Evolutionary conservation across 2,113 vertebrate species (phyloP).

Genomic region (Stigmatopora argus): DNA sequence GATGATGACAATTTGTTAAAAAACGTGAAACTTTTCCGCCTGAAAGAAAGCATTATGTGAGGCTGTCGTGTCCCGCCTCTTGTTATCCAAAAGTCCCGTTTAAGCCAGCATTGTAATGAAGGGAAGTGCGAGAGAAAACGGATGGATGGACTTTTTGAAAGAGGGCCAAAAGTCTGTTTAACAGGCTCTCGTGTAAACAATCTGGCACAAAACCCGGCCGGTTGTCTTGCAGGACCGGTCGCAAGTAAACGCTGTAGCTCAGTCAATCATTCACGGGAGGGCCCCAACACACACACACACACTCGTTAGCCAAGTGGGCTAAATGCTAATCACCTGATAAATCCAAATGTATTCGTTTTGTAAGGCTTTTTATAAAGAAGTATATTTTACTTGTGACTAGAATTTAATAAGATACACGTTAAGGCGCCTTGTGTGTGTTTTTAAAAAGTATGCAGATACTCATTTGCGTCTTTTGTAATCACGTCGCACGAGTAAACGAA

Average conservation of each 20-base stretch:
- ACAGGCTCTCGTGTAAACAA: background rate
- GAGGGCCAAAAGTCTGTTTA: background rate
- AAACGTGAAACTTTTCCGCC: too few species aligned
- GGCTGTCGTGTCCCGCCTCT: too few species aligned
- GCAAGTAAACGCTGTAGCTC: constrained; percentile 22
- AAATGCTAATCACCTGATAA: too few species aligned
- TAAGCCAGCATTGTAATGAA: too few species aligned
- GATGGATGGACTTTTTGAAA: background rate
- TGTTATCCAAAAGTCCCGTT: too few species aligned
- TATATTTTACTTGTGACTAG: too few species aligned
- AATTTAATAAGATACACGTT: too few species aligned
- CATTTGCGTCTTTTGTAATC: background rate
- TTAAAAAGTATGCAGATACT: background rate
- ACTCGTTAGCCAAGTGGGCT: background rate
- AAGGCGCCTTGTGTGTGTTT: background rate
- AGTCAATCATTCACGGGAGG: constrained; percentile 57
- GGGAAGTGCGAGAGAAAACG: background rate
- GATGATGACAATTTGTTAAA: too few species aligned
- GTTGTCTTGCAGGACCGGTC: constrained; percentile 8
- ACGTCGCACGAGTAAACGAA: background rate
- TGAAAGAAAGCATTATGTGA: too few species aligned
- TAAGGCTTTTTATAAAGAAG: too few species aligned
- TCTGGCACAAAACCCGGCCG: constrained; percentile 7
- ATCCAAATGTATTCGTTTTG: too few species aligned
- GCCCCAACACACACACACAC: constrained; percentile 7